Evolutionary conservation across 2,888 invertebrate species (phyloP), one percentile per base, ranked within the genome.

Genomic region (Pheosia tremula): DNA sequence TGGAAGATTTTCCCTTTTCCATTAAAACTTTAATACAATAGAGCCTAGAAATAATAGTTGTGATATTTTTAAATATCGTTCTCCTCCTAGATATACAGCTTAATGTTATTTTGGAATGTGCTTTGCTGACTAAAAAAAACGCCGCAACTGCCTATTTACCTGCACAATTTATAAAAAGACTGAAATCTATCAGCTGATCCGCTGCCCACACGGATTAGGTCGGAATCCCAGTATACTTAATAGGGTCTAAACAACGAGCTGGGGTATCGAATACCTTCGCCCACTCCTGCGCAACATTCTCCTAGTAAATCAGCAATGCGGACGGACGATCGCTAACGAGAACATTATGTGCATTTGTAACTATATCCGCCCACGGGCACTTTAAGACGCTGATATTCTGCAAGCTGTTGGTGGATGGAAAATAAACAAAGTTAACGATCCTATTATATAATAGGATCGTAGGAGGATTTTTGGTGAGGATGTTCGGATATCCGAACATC

Each of bases 261-360:
- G 11, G 38, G 41, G 52, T 52, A 52, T 50, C 43, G 52, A 58
- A 59, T 55, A 36, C n/a, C 37, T 24, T 36, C 45, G 47, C 54
- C 59, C 59, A 55, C 63, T 24, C 61, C 61, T 45, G 62, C 62
- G 54, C 52, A 53, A 13, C 56, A 47, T 24, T 57, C 47, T 64
- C 66, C 57, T 6, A 64, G 62, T 74, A 75, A 74, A 77, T 75
- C 75, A 71, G 72, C 64, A 57, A 59, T 72, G 69, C 66, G 36
- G 58, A 67, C 65, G 41, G 58, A 67, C 61, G 64, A 57, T 43
- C 57, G 59, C 67, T 74, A 76, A 77, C 76, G 71, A 76, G 68
- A 59, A 64, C 75, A 75, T 74, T 76, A 74, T 73, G 69, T 69
- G 68, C 74, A 77, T 72, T 77, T 69, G 69, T 68, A 70, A 69